A percentile compares a stretch with the other conserved stretches of the same genome.
Evolutionary conservation across 2,113 vertebrate species (phyloP).

Genomic region (Pleuronectes platessa): DNA sequence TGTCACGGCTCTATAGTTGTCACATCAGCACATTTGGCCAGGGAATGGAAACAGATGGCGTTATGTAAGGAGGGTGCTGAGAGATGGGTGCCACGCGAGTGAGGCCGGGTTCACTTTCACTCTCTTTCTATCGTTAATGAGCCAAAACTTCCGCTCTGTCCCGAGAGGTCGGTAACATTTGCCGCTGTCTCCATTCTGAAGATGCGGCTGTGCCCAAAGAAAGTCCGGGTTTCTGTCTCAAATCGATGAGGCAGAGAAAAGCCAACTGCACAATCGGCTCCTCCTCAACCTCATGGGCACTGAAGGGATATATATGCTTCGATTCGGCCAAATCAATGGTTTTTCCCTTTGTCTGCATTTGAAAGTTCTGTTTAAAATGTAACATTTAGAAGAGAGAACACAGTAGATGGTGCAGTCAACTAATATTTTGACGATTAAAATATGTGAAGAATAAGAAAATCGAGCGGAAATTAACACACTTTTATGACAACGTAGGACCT

Average conservation of each 20-base stretch:
- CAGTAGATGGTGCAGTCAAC: not conserved
- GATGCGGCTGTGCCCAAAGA: not conserved
- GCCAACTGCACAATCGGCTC: not conserved
- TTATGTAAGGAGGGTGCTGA: slow-evolving; percentile 62
- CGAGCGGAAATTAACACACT: not conserved
- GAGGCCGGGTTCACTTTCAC: slow-evolving; percentile 56
- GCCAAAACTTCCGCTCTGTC: slow-evolving; percentile 40
- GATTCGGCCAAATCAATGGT: not conserved
- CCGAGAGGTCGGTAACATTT: slow-evolving; percentile 33
- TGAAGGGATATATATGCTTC: not conserved
- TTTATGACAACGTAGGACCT: not conserved
- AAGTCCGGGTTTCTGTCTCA: not conserved
- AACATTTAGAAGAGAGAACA: not conserved
- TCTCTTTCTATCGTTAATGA: slow-evolving; percentile 62
- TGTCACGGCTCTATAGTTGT: slow-evolving; percentile 50
- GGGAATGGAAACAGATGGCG: slow-evolving; percentile 68
- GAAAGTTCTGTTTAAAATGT: not conserved
- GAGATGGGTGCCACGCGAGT: slow-evolving; percentile 53
- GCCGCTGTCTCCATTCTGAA: slow-evolving; percentile 5
- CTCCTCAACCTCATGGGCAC: not conserved
- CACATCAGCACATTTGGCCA: slow-evolving; percentile 67
- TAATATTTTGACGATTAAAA: not conserved
- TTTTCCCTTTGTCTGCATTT: not conserved
- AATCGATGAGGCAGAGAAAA: slow-evolving; percentile 13
- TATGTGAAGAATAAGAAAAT: not conserved